phyloP scores from a whole-genome alignment of 2,888 invertebrate genomes.

The Noctua comes region DNA sequence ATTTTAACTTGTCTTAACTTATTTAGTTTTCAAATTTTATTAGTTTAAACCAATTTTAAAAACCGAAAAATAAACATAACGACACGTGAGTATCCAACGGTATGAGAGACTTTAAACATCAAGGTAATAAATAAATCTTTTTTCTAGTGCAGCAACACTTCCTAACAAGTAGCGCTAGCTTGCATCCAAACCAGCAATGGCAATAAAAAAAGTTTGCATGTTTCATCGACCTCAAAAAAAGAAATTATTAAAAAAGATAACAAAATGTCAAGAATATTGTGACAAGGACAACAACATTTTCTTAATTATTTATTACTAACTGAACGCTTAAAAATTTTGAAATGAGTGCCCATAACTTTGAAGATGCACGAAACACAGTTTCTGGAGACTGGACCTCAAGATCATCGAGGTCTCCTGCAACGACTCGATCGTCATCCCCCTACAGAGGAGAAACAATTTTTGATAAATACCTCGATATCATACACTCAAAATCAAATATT shows the following conservation, averaged over 20 bases:
- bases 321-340: constrained; percentile 63
- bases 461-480: constrained; percentile 81
- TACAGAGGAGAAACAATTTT: constrained; percentile 78
- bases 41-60: no score
- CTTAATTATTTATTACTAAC: constrained; percentile 41
- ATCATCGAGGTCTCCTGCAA: constrained; percentile 64
- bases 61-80: not conserved
- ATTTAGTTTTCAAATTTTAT: not conserved
- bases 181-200: not conserved
- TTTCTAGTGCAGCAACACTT: not conserved
- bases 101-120: not conserved
- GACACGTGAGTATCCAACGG: not conserved
- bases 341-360: constrained; percentile 73
- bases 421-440: constrained; percentile 76
- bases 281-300: constrained; percentile 54
- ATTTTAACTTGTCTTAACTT: not conserved
- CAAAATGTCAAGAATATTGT: constrained; percentile 46
- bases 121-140: not conserved
- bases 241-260: not conserved
- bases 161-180: no score
- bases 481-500: constrained; percentile 81
- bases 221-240: not conserved
- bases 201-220: constrained; percentile 19
- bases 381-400: constrained; percentile 52
- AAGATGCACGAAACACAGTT: constrained; percentile 46